A percentile compares a stretch with the other conserved stretches of the same genome.
These are phyloP conservation scores for Mesembrinibis cayennensis DNA, from an alignment of 2,113 vertebrate genomes.

Conservation along the genomic window DNA sequence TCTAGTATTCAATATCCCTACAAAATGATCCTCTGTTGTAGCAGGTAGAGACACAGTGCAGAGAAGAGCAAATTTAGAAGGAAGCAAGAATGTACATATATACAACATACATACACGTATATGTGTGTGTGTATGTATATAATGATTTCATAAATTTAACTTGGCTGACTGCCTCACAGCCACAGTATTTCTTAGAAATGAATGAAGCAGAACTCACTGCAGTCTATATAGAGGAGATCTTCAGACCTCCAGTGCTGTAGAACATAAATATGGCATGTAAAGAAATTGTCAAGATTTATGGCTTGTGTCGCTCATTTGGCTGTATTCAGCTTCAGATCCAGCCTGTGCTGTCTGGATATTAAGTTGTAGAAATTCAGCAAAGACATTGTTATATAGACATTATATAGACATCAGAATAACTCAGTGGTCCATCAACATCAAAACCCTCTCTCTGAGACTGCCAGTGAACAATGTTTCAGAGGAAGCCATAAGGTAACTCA, in stretches of 20 bases:
- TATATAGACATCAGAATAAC: neutral
- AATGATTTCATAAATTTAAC: neutral
- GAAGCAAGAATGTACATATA: neutral
- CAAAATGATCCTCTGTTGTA: neutral
- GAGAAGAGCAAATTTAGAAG: neutral
- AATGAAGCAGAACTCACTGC: constrained; percentile 21
- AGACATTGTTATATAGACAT: neutral
- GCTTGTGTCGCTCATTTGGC: neutral
- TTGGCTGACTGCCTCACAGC: neutral
- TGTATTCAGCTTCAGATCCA: constrained; percentile 12
- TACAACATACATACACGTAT: accelerated
- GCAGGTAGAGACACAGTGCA: neutral
- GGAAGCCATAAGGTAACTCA: neutral
- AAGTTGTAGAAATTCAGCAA: constrained; percentile 24
- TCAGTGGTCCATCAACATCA: neutral
- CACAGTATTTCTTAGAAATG: constrained; percentile 41
- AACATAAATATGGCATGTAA: neutral
- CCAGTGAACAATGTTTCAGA: neutral
- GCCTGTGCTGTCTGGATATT: neutral
- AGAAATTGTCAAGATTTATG: neutral
- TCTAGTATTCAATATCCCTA: neutral
- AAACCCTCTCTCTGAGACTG: neutral
- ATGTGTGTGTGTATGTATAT: neutral
- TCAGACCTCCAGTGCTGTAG: neutral
- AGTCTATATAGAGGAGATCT: neutral